Evolutionary conservation across 2,888 invertebrate species (phyloP).

Genomic region (Maniola hyperantus): DNA sequence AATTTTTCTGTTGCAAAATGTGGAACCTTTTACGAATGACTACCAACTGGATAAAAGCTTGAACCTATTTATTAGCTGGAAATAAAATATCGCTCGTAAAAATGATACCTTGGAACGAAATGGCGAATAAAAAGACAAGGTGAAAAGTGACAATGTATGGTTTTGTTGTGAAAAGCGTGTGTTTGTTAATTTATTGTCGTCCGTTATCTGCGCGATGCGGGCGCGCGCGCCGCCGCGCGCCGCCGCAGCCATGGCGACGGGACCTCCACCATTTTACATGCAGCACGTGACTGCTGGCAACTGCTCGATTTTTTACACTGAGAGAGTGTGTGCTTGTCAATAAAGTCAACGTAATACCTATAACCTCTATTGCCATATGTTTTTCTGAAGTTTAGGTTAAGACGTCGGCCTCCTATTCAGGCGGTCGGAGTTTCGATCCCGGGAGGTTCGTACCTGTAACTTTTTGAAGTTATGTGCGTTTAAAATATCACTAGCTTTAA

Average conservation of each 20-base stretch:
- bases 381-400: too few relatives aligned
- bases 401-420: too few relatives aligned
- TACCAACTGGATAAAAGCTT: background rate
- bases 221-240: constrained; percentile 71
- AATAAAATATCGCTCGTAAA: constrained; percentile 14
- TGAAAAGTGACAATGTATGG: constrained; percentile 67
- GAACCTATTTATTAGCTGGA: background rate
- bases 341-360: background rate
- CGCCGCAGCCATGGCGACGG: constrained; percentile 55
- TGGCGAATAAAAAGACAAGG: constrained; percentile 64
- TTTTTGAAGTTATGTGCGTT: too few relatives aligned
- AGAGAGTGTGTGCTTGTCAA: constrained; percentile 9
- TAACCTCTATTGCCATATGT: background rate
- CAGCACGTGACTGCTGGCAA: constrained; percentile 69
- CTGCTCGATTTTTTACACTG: constrained; percentile 50
- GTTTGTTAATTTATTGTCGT: constrained; percentile 73
- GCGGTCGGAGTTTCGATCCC: too few relatives aligned
- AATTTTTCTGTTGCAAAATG: too few relatives aligned
- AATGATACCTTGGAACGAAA: constrained; percentile 39
- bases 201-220: constrained; percentile 77
- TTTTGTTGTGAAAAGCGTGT: constrained; percentile 74
- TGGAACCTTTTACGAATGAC: too few relatives aligned
- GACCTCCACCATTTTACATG: constrained; percentile 59
- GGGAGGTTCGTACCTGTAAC: too few relatives aligned
- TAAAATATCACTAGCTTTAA: too few relatives aligned